Percentiles rank a stretch among this genome's conserved stretches.
Evolutionary conservation across 2,113 vertebrate species (phyloP).

Genomic region (Gallinago paraguaiae): DNA sequence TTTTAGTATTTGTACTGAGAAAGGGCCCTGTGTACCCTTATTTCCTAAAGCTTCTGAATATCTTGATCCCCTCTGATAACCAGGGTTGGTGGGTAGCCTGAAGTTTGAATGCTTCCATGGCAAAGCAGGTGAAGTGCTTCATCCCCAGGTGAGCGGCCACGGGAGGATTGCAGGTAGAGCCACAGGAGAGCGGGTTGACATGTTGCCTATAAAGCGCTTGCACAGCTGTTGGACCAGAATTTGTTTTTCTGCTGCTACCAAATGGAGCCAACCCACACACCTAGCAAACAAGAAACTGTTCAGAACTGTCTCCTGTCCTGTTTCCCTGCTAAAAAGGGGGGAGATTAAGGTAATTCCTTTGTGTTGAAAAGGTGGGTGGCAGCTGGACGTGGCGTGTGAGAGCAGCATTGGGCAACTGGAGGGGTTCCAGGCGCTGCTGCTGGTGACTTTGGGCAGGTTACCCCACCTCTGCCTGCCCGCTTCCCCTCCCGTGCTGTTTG

Average conservation of each 20-base stretch:
- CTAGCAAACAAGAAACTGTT: background rate
- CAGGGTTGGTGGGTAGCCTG: background rate
- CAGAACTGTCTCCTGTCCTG: background rate
- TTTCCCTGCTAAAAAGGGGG: background rate
- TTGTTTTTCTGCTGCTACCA: background rate
- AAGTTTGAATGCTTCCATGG: background rate
- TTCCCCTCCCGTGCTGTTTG: background rate
- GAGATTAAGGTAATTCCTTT: background rate
- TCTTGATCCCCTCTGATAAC: background rate
- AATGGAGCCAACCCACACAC: background rate
- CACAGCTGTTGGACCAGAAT: background rate
- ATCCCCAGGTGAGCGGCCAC: background rate
- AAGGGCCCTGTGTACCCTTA: background rate
- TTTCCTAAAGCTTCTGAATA: background rate
- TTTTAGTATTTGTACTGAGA: background rate
- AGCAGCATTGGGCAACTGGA: background rate
- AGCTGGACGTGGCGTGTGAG: background rate
- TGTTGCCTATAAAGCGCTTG: fast-evolving
- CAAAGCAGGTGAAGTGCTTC: background rate
- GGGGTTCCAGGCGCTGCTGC: background rate
- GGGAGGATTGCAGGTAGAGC: background rate
- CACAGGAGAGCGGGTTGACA: background rate
- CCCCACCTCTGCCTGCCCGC: background rate
- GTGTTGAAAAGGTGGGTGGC: background rate
- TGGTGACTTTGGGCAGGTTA: background rate